Evolutionary conservation across 2,113 vertebrate genomes (phyloP), one percentile per base, ranked within the genome.

Genomic region (Hepsetus odoe): DNA sequence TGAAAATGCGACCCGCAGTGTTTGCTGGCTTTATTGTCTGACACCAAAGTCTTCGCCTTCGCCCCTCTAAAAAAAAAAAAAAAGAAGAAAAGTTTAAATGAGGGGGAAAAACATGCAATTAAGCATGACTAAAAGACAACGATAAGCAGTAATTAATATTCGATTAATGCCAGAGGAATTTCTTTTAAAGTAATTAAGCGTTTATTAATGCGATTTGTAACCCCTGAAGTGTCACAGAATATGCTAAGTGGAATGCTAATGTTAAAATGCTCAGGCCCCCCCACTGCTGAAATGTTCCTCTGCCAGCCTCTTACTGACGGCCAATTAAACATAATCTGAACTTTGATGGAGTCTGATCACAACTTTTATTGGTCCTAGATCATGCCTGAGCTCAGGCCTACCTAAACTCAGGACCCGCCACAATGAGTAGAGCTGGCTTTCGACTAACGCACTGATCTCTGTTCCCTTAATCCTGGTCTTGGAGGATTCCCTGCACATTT

Each of bases 91-190:
- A 74, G 70, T 61, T 26, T 80, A 86, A 81, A 79, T 76, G 80
- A 81, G 72, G 73, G 53, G 68, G 62, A 85, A 88, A 89, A 84
- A 84, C 86, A 85, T 77, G 89, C 87, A 90, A 91, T 93, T 92
- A 91, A 90, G 88, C 87, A 85, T 87, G 89, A 90, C 89, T 91
- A 91, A 92, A 90, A 92, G 90, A 92, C 90, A 90, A 88, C 85
- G 85, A 91, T 92, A 90, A 89, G 90, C 89, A 88, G 85, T 89
- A 87, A 92, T 91, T 91, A 92, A 94, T 93, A 93, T 92, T 91
- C 88, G 62, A 92, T 91, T 91, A 91, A 92, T 89, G 90, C 88
- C 91, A 79, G 86, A 91, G 90, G 89, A 92, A 89, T 91, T 89
- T 90, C 88, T 92, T 86, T 93, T 88, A 90, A 89, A 91, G 86